Base-by-base conservation (phyloP, 2,113 vertebrate species). In the Psephotus haematonotus region DNA sequence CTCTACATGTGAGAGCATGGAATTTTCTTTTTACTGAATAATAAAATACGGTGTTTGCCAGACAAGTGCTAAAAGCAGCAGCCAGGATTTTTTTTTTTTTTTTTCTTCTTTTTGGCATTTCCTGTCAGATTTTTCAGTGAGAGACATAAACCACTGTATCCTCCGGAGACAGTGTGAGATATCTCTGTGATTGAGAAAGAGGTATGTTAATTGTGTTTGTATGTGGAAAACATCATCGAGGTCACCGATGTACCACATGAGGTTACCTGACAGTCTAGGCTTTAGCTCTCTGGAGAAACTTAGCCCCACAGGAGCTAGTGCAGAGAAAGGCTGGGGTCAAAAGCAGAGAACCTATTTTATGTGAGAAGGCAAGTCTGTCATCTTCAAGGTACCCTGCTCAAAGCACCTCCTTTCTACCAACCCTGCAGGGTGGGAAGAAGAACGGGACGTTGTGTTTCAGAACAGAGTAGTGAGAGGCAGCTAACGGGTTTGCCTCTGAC, bases 11-110 rank as follows among this genome's bases (percentile, higher is more conserved):
- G 91, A 94, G 55, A 91, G 46, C 72, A 88, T 81, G 82, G 91
- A 93, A 90, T 85, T 91, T 91, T 90, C 39, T 86, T 92, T 86
- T 93, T 67, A 83, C 37, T 86, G 25, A 82, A 83, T 86, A 90
- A 92, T 57, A 86, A 86, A 94, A 92, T 59, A 39, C 0, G 1
- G 76, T 78, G 15, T 33, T 75, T 96, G 63, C 71, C 88, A 95
- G 49, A 80, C 33, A 95, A 92, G 78, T 39, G 53, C 14, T 68
- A 60, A 92, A 84, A 91, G 77, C 76, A 86, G 49, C 49, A 62
- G 76, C 68, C 55, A 93, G 64, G 23, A 31, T 53, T 13, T 35
- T 80, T n/a, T n/a, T n/a, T n/a, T 28, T n/a, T 37, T 11, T 6
- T 22, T 17, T 10, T 15, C 28, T 47, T 15, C 23, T 47, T 74